Evolutionary conservation across 2,113 vertebrate genomes (phyloP).

Genomic region (Leuciscus idus): DNA sequence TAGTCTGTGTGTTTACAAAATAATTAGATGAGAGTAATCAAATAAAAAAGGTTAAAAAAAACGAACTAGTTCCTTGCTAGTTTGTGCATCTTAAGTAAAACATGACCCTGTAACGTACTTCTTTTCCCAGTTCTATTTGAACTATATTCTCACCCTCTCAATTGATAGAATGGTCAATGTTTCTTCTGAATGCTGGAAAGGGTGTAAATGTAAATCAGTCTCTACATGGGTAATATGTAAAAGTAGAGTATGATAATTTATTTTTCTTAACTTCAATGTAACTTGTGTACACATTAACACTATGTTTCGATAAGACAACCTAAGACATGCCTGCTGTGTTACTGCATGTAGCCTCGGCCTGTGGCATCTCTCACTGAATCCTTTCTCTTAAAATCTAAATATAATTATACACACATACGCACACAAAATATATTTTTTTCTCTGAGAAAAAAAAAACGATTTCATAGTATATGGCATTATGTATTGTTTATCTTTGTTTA

Average conservation of each 20-base stretch:
- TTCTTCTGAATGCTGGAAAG: constrained; percentile 27
- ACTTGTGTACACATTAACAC: neutral
- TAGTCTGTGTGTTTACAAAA: constrained; percentile 41
- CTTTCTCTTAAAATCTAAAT: constrained; percentile 5
- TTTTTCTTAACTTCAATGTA: constrained; percentile 32
- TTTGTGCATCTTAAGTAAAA: constrained; percentile 46
- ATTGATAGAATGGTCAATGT: constrained; percentile 17
- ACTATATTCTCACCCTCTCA: constrained; percentile 2
- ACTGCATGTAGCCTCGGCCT: constrained; percentile 35
- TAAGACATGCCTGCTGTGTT: constrained; percentile 4
- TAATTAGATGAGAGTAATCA: constrained; percentile 30
- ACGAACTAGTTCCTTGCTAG: constrained; percentile 23
- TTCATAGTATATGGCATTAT: neutral
- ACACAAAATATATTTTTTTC: neutral
- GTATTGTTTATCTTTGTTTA: neutral
- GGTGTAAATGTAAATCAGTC: constrained; percentile 35
- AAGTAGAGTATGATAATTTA: constrained; percentile 10
- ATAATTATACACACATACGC: neutral
- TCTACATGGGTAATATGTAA: constrained; percentile 13
- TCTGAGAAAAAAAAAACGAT: neutral
- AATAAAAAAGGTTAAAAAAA: constrained; percentile 33
- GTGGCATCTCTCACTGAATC: neutral
- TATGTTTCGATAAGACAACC: neutral
- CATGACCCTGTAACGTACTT: constrained; percentile 22
- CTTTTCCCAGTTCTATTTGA: constrained; percentile 22